These are phyloP conservation scores for Pilophorus perplexus DNA, from an alignment of 2,888 invertebrate species.

Conservation along the genomic window DNA sequence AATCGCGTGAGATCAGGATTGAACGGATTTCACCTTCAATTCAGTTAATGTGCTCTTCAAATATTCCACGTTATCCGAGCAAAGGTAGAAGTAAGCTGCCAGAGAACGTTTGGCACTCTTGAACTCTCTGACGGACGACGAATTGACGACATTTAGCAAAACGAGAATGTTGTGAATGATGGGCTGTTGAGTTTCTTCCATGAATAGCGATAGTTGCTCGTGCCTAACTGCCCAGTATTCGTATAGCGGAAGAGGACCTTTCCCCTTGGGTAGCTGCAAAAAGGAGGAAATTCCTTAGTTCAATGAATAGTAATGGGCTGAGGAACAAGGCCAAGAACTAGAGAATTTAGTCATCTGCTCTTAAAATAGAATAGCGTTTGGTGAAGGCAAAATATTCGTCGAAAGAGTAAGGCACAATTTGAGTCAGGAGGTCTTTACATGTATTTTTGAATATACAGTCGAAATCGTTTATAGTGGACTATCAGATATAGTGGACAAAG, in stretches of 20 bases:
- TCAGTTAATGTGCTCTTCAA: slow-evolving; percentile 25
- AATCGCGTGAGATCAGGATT: background rate
- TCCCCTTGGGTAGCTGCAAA: slow-evolving; percentile 28
- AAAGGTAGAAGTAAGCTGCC: slow-evolving; percentile 19
- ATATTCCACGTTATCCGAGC: slow-evolving; percentile 35
- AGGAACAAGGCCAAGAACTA: too few species aligned
- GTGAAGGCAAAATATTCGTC: too few species aligned
- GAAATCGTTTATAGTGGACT: too few species aligned
- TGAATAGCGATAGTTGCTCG: slow-evolving; percentile 20
- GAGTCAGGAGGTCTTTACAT: too few species aligned
- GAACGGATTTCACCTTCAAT: slow-evolving; percentile 16
- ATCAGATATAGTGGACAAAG: too few species aligned
- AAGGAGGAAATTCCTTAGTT: background rate
- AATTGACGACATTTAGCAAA: slow-evolving; percentile 15
- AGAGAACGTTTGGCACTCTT: background rate
- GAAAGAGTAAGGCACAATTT: too few species aligned
- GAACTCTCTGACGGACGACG: slow-evolving; percentile 11
- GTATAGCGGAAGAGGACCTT: slow-evolving; percentile 34
- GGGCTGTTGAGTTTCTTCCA: slow-evolving; percentile 22
- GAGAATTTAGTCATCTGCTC: too few species aligned
- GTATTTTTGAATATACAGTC: too few species aligned
- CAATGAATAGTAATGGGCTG: too few species aligned
- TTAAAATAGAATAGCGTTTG: too few species aligned
- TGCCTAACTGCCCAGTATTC: slow-evolving; percentile 31
- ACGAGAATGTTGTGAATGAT: slow-evolving; percentile 16